Base-by-base conservation (phyloP, 2,113 vertebrate genomes). In the Hystrix brachyura region DNA sequence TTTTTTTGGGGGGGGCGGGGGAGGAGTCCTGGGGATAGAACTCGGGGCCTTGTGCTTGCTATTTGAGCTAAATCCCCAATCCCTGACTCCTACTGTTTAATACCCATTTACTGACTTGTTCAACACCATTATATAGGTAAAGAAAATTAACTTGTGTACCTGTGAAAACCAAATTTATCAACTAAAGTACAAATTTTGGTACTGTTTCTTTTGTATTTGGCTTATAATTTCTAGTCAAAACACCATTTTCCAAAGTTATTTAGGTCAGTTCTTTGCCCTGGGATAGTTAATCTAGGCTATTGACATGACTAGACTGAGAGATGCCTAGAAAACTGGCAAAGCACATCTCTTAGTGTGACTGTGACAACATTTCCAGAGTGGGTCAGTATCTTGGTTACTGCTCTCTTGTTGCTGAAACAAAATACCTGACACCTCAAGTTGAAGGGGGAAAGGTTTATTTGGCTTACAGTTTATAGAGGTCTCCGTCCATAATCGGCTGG, bases 61-160 rank as follows among this genome's bases (percentile, higher is more conserved):
- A 38, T 38, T 38, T 38, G 38, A 38, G 38, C 38, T 38, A 38
- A 38, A 38, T 38, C 38, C 38, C 38, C 38, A 38, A 38, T 38
- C 38, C 38, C 57, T 46, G 34, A 27, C 43, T 59, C 15, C 57
- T 32, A 67, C 12, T 12, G 81, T 34, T n/a, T 51, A 84, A 91
- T 46, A 38, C 29, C 21, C 27, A 69, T 34, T 87, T 74, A 83
- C 18, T 90, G 90, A 82, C n/a, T 93, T 93, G 43, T 87, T 94
- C 46, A 59, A 87, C 18, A 1, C 7, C 21, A 82, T 59, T 55
- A 86, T 21, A 69, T 17, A 79, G 0, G 21, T 53, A 65, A 83
- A 83, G 51, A 65, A 93, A 79, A 19, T 64, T 65, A 62, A 80
- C 25, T 34, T 48, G 9, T 14, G 27, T 29, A 57, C 25, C 38